Conservation (phyloP, 2,113 vertebrate species). For the Neolamprologus tretocephalus region DNA sequence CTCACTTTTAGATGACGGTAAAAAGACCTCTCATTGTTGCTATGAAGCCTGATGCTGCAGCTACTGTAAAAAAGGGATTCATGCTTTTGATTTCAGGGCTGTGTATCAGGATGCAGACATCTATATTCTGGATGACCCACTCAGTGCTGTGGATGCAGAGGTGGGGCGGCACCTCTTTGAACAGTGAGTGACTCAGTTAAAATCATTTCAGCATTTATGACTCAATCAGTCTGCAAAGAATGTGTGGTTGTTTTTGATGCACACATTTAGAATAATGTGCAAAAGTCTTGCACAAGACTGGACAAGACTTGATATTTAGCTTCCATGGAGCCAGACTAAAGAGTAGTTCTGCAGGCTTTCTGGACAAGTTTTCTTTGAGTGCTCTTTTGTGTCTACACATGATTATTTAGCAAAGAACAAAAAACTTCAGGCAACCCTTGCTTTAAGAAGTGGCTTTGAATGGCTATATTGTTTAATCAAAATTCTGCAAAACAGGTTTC, state of each 20-base stretch:
- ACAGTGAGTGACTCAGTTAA: conserved; percentile 72
- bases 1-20: neutral
- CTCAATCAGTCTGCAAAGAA: neutral
- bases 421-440: neutral
- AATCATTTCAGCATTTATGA: neutral
- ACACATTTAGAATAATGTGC: neutral
- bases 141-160: conserved; percentile 93
- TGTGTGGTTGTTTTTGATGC: neutral
- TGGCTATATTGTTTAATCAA: neutral
- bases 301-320: neutral
- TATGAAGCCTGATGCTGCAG: neutral
- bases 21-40: neutral
- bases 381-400: neutral
- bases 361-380: neutral
- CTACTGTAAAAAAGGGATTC: neutral
- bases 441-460: neutral
- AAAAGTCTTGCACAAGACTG: neutral
- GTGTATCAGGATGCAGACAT: conserved; percentile 94
- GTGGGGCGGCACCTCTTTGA: conserved; percentile 91
- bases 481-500: neutral
- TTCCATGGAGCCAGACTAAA: neutral
- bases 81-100: conserved; percentile 67
- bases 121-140: conserved; percentile 91
- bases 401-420: neutral
- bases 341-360: neutral